Evolutionary conservation across 1,140 invertebrate genomes (phyloP), one percentile per base, ranked within the genome.

Genomic region (Sipha flava): DNA sequence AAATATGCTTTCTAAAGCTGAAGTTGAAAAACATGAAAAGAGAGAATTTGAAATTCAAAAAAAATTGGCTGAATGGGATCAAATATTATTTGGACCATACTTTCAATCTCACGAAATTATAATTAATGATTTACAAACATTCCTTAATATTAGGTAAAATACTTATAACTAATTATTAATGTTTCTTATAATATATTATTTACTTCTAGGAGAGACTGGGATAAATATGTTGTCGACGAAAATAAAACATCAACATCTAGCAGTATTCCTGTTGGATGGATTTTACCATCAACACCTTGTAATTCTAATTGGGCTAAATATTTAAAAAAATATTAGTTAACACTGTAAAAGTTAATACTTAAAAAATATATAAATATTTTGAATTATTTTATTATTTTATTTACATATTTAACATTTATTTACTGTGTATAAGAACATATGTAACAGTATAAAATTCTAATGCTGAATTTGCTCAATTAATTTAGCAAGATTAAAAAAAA

Each of bases 41-140:
- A 4, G 81, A 84, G 40, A 88, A 88, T 80, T 82, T 88, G 12
- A 80, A 85, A 0, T 82, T 84, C 5, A 90, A 89, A 82, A 85
- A 87, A 10, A 81, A 84, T 59, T 89, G 89, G 83, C 88, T 89
- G 83, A 83, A 82, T 34, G 85, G 86, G 14, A 83, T 89, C 0
- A 84, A 87, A 72, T 49, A 54, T 83, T 21, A 82, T 84, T 73
- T 83, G 83, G 16, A 21, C 68, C n/a, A 43, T 43, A 47, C n/a
- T 79, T 4, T 43, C 18, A 3, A 12, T 31, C 23, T 21, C 73
- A 23, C 23, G 54, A 62, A 62, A 73, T 59, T 72, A 66, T 29
- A 43, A 57, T 40, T 62, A 45, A 68, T 29, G 45, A 81, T 64
- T n/a, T 81, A 4, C 80, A 83, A 10, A 79, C 82, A 29, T 82